Conservation (phyloP, 2,113 vertebrate genomes). For the Cyprinus carpio region DNA sequence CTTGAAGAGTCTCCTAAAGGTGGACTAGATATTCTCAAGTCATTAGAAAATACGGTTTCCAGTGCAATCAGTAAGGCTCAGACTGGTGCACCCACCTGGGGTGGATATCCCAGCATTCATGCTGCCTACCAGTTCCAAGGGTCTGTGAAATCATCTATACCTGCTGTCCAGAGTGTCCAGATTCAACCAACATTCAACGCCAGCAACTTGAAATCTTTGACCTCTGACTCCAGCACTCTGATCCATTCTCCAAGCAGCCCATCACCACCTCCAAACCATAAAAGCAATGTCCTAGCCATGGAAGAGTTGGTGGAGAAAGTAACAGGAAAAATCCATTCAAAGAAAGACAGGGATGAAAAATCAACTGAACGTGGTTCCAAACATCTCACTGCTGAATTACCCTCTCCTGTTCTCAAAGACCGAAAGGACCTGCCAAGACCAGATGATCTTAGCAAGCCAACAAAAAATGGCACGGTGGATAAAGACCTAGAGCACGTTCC, state of each 20-base stretch:
- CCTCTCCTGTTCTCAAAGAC: slow-evolving; percentile 81
- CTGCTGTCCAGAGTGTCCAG: slow-evolving; percentile 84
- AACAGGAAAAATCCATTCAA: slow-evolving; percentile 86
- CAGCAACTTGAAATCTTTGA: slow-evolving; percentile 77
- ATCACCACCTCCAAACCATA: slow-evolving; percentile 88
- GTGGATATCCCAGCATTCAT: slow-evolving; percentile 97
- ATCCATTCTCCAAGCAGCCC: slow-evolving; percentile 89
- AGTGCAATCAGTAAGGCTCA: slow-evolving; percentile 98
- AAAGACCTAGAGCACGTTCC: slow-evolving; percentile 66
- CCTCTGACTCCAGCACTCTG: slow-evolving; percentile 81
- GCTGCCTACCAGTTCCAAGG: slow-evolving; percentile 97
- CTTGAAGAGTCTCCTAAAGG: slow-evolving; percentile 93
- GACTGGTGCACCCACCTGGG: slow-evolving; percentile 96
- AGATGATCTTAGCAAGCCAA: slow-evolving; percentile 75
- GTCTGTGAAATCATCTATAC: slow-evolving; percentile 81
- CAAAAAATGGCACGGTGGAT: slow-evolving; percentile 65
- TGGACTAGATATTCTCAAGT: slow-evolving; percentile 94
- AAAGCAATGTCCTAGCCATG: slow-evolving; percentile 95
- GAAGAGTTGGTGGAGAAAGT: slow-evolving; percentile 98
- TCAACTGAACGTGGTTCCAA: slow-evolving; percentile 76
- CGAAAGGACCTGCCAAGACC: slow-evolving; percentile 79
- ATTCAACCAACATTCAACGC: slow-evolving; percentile 86
- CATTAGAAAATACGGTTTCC: slow-evolving; percentile 95
- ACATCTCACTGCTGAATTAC: slow-evolving; percentile 75
- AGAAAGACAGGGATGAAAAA: slow-evolving; percentile 83